Evolutionary conservation across 2,797 vertebrate genomes (phyloP), one percentile per base, ranked within the genome.

Genomic region (Brotula barbata): DNA sequence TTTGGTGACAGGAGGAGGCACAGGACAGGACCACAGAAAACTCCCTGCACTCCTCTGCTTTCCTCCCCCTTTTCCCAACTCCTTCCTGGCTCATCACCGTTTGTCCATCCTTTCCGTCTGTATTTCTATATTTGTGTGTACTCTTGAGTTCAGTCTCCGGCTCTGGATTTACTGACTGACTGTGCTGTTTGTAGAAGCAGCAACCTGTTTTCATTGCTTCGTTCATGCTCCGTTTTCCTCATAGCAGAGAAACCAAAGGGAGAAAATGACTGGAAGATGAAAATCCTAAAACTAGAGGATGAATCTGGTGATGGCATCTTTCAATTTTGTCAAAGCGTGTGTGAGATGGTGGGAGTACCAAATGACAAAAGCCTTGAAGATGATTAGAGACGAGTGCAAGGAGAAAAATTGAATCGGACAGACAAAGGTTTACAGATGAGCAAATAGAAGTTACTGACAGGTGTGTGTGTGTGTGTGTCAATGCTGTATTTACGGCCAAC

Each of bases 381-480:
- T 68, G 75, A 64, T 13, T 63, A 70, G 75, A 57, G 54, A 53
- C 53, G 73, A 78, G 64, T 48, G 67, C 43, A 67, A 67, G 68
- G 46, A 52, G 55, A 65, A 79, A 60, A 84, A 83, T 58, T 59
- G 61, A 78, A 80, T 69, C 23, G 71, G 69, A 65, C 75, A 36
- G 71, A 82, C 56, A 78, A 80, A 75, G 69, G 68, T 68, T 82
- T 56, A 50, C 25, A 68, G 72, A 82, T 67, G 25, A 74, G 58
- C 60, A 44, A 53, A 34, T 71, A 75, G 71, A 71, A 59, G 76
- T 78, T 61, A 74, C 69, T 73, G 68, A 52, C 17, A 20, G 58
- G 13, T 37, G 19, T 54, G 65, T 70, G 58, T 72, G 65, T 73
- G 73, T 34, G 47, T 36, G 28, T 56, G 59, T 12, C 31, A 15